Evolutionary conservation across 2,888 invertebrate species (phyloP).

Genomic region (Mythimna ferrago): DNA sequence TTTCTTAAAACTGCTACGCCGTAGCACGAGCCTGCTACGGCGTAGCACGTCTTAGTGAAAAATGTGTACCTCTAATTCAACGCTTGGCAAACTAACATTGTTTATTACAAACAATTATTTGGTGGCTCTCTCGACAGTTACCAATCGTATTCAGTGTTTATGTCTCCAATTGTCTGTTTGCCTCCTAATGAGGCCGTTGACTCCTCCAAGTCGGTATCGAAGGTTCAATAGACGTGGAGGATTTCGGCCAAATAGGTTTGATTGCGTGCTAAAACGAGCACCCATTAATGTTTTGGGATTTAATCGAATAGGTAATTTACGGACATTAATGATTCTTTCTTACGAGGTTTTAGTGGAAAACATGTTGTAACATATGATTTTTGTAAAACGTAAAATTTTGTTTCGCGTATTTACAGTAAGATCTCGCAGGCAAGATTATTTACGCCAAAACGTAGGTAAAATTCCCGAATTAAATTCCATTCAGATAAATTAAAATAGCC

Average conservation of each 20-base stretch:
- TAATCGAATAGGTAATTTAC: slow-evolving; percentile 15
- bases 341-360: neutral
- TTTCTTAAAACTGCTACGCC: slow-evolving; percentile 41
- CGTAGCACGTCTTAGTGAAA: slow-evolving; percentile 8
- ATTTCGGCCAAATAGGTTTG: slow-evolving; percentile 37
- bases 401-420: slow-evolving; percentile 6
- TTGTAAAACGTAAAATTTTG: neutral
- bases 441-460: slow-evolving; percentile 27
- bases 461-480: slow-evolving; percentile 31
- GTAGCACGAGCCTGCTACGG: slow-evolving; percentile 28
- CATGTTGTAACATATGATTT: neutral
- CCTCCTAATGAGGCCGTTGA: slow-evolving; percentile 52
- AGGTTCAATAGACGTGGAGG: slow-evolving; percentile 8
- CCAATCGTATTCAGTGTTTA: slow-evolving; percentile 34
- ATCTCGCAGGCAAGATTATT: slow-evolving; percentile 18
- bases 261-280: slow-evolving; percentile 39
- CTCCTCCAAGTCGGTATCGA: slow-evolving; percentile 36
- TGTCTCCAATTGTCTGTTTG: slow-evolving; percentile 34
- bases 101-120: slow-evolving; percentile 32
- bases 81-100: slow-evolving; percentile 4
- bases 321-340: slow-evolving; percentile 10
- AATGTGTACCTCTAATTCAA: slow-evolving; percentile 16
- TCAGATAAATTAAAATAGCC: slow-evolving; percentile 30
- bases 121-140: slow-evolving; percentile 19
- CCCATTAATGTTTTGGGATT: slow-evolving; percentile 29